These are phyloP conservation scores for Phalacrocorax pelagicus DNA, from an alignment of 2,113 vertebrate species.

Conservation along the genomic window DNA sequence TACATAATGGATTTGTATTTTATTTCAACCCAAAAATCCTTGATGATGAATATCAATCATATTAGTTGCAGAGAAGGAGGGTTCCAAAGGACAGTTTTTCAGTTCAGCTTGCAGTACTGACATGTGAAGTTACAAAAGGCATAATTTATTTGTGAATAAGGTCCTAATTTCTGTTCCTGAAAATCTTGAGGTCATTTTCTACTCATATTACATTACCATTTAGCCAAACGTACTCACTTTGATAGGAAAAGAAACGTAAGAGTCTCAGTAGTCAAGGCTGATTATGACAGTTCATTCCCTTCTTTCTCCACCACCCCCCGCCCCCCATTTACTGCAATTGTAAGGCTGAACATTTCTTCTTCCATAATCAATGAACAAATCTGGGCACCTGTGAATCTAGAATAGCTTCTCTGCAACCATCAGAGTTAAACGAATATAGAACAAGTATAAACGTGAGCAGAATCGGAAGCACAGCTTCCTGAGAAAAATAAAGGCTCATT, in stretches of 20 bases:
- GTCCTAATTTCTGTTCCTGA: constrained; percentile 1
- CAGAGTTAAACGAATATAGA: neutral
- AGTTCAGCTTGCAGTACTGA: constrained; percentile 1
- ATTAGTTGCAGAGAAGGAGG: neutral
- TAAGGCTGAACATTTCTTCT: neutral
- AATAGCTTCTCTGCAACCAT: neutral
- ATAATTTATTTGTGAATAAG: constrained; percentile 47
- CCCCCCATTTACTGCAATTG: neutral
- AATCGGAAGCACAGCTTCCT: neutral
- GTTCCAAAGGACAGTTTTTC: neutral
- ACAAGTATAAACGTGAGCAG: neutral
- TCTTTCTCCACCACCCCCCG: neutral
- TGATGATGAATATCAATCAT: neutral
- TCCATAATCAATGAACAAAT: neutral
- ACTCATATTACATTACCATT: neutral
- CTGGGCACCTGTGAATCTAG: neutral
- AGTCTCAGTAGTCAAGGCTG: neutral
- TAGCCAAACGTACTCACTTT: neutral
- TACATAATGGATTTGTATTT: neutral
- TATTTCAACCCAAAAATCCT: neutral
- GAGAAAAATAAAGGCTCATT: neutral
- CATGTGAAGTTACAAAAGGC: constrained; percentile 8
- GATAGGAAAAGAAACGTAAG: neutral
- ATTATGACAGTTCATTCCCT: neutral
- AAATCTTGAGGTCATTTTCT: neutral